Conservation (phyloP, 2,113 vertebrate species). For the Etheostoma cragini region DNA sequence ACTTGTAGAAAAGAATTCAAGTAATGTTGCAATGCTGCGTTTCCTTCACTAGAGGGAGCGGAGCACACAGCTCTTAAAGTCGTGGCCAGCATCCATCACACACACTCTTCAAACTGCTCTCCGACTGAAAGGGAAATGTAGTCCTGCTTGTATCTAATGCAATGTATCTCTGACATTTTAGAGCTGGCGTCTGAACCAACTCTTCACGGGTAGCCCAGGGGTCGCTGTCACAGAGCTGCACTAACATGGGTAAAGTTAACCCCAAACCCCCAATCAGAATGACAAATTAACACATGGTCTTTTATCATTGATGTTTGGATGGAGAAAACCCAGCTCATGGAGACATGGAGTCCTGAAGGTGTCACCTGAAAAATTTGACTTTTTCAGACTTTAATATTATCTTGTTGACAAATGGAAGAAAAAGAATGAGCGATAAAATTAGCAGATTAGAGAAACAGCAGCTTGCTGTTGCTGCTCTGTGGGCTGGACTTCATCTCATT, state of each 20-base stretch:
- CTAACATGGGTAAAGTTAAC: not conserved
- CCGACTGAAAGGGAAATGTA: conserved; percentile 20
- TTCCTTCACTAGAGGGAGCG: conserved; percentile 77
- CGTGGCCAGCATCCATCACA: not conserved
- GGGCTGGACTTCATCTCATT: not conserved
- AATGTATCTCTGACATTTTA: conserved; percentile 41
- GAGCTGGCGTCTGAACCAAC: not conserved
- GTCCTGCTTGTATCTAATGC: conserved; percentile 1
- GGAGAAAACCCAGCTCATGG: not conserved
- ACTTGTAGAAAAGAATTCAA: conserved; percentile 79
- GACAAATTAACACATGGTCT: not conserved
- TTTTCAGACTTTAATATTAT: not conserved
- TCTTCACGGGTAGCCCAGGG: not conserved
- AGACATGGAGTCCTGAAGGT: conserved; percentile 32
- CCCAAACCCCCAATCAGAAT: conserved; percentile 8
- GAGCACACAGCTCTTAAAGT: conserved; percentile 60
- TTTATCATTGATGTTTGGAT: not conserved
- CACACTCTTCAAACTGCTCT: not conserved
- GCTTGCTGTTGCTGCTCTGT: not conserved
- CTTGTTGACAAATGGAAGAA: too few species aligned
- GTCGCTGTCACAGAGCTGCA: conserved; percentile 33
- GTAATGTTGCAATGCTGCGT: conserved; percentile 70
- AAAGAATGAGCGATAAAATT: not conserved
- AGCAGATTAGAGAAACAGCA: not conserved
- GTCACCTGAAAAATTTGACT: not conserved